phyloP scores from a whole-genome alignment of 2,113 vertebrate genomes.

The Garra rufa region DNA sequence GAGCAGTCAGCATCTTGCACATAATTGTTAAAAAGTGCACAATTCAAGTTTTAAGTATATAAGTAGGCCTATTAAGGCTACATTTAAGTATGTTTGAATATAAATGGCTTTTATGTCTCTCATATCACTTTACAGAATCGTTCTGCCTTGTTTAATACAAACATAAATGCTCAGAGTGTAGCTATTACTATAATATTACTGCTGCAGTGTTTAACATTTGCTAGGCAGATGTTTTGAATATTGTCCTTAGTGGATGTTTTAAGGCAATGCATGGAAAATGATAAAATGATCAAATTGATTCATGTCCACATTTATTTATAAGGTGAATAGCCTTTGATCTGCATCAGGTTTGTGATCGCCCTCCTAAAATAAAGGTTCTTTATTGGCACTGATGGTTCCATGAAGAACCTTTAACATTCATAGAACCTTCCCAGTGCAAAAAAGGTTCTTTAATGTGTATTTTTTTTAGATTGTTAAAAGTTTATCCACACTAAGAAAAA shows the following conservation, averaged over 20 bases:
- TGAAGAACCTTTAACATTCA: background rate
- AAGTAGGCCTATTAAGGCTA: background rate
- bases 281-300: too few relatives aligned
- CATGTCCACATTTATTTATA: background rate
- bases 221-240: too few relatives aligned
- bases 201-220: too few relatives aligned
- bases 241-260: too few relatives aligned
- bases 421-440: too few relatives aligned
- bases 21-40: background rate
- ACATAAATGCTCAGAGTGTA: too few relatives aligned
- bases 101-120: background rate
- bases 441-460: too few relatives aligned
- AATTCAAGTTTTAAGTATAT: background rate
- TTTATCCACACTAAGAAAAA: too few relatives aligned
- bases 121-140: background rate
- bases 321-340: too few relatives aligned
- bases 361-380: background rate
- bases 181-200: too few relatives aligned
- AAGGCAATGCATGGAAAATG: too few relatives aligned
- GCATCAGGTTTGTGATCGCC: background rate
- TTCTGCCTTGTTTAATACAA: background rate
- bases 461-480: too few relatives aligned
- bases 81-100: background rate
- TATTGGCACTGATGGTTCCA: background rate
- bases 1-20: constrained; percentile 23